Evolutionary conservation across 2,888 invertebrate species (phyloP), one percentile per base, ranked within the genome.

Genomic region (Apodemia hepburni): DNA sequence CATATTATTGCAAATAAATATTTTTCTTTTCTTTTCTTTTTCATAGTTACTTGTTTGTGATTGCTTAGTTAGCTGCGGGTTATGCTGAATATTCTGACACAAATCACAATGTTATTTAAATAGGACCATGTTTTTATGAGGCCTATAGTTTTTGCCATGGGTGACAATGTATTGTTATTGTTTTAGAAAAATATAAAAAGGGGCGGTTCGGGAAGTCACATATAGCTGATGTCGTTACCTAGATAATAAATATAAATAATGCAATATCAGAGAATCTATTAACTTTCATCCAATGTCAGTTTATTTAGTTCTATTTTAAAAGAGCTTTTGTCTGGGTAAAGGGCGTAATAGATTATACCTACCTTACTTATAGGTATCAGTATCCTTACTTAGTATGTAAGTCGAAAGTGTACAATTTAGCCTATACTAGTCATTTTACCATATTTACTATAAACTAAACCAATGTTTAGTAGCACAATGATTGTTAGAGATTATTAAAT

Each of bases 331-430:
- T 15, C 42, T 42, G 15, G 15, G 42, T 42, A 4, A 42, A 42
- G 15, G 42, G 42, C 42, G 42, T 1, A 5, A 42, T 3, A 49
- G 35, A 35, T 3, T 33, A 33, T 22, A 22, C 22, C 22, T 22
- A 22, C 33, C 33, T 15, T 42, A 42, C 15, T 15, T 8, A 15
- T 15, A 9, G 42, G 42, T 42, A 42, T 42, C 12, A 15, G 17
- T 38, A 51, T 51, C 62, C 61, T 59, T 60, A 54, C 45, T 12
- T 59, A 59, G 59, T 27, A 38, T 17, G 38, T 59, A 59, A 35
- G 59, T 38, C 3, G 7, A 47, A 47, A 8, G 47, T 47, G 47
- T 47, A 47, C 47, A 47, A 47, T 17, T 47, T 47, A 47, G 47
- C 47, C 8, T n/a, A 47, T 47, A 47, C 47, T 47, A 47, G 47